Evolutionary conservation across 2,113 vertebrate genomes (phyloP).

Genomic region (Carettochelys insculpta): DNA sequence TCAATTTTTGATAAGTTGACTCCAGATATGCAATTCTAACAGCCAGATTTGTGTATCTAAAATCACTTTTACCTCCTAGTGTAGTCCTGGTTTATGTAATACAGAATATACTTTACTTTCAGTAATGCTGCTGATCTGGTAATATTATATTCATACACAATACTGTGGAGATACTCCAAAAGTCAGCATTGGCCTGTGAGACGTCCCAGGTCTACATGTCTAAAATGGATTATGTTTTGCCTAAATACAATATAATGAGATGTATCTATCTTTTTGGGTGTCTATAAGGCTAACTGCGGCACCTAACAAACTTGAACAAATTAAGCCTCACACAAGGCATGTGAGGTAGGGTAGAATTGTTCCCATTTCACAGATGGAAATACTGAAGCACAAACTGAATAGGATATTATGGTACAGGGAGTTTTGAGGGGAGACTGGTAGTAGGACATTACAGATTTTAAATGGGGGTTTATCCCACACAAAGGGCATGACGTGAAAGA

Average conservation of each 20-base stretch:
- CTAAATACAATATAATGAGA: not conserved
- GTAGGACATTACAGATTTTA: not conserved
- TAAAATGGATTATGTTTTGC: not conserved
- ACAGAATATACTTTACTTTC: not conserved
- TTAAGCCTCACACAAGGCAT: not conserved
- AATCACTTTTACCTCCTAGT: too few relatives aligned
- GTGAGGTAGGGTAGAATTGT: not conserved
- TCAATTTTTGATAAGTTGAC: too few relatives aligned
- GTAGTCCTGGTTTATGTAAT: too few relatives aligned
- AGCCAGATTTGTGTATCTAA: too few relatives aligned
- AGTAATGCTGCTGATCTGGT: not conserved
- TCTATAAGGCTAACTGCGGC: not conserved
- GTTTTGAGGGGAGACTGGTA: not conserved
- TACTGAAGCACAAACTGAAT: not conserved
- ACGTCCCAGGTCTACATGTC: not conserved
- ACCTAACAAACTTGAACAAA: not conserved
- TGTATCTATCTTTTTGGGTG: not conserved
- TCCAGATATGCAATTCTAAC: too few relatives aligned
- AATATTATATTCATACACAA: not conserved
- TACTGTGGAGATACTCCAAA: conserved; percentile 34
- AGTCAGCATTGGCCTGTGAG: not conserved
- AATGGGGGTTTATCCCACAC: not conserved
- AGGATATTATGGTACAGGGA: not conserved
- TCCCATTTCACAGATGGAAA: not conserved
- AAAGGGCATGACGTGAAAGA: not conserved